A percentile compares a stretch with the other conserved stretches of the same genome.
Conservation (phyloP, 2,797 vertebrate genomes). For the Neosilurus mollespiculum region DNA sequence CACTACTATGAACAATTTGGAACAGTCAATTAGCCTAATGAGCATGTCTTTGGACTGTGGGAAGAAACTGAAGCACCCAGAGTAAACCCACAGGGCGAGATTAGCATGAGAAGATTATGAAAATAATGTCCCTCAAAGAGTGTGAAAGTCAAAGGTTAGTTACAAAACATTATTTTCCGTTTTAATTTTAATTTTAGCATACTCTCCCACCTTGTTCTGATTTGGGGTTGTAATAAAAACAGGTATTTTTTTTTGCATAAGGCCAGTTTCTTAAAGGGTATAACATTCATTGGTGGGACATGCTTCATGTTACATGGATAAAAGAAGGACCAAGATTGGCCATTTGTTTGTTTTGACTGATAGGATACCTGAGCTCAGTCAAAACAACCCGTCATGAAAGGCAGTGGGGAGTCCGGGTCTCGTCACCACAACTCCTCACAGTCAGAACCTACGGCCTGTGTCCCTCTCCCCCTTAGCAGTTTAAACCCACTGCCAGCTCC, state of each 20-base stretch:
- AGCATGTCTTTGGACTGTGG: too few species aligned
- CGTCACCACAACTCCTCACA: conserved; percentile 28
- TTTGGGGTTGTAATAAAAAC: too few species aligned
- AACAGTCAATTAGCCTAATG: too few species aligned
- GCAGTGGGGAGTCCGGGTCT: conserved; percentile 34
- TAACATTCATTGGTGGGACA: background rate
- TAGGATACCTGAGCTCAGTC: conserved; percentile 24
- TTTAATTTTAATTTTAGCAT: too few species aligned
- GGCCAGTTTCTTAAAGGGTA: background rate
- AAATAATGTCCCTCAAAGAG: too few species aligned
- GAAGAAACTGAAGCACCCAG: too few species aligned
- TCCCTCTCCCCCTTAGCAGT: background rate
- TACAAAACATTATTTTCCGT: too few species aligned
- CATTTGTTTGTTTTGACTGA: conserved; percentile 37
- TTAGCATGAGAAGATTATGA: too few species aligned
- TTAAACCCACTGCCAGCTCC: conserved; percentile 48
- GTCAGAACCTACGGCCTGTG: background rate
- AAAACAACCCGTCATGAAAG: conserved; percentile 22
- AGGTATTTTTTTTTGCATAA: background rate
- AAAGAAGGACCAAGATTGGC: conserved; percentile 16
- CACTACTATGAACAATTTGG: too few species aligned
- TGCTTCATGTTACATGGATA: background rate
- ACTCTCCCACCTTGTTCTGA: too few species aligned
- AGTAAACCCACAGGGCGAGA: too few species aligned
- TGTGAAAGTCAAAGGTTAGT: too few species aligned